Evolutionary conservation across 2,797 vertebrate genomes (phyloP).

Genomic region (Danio kyathit): DNA sequence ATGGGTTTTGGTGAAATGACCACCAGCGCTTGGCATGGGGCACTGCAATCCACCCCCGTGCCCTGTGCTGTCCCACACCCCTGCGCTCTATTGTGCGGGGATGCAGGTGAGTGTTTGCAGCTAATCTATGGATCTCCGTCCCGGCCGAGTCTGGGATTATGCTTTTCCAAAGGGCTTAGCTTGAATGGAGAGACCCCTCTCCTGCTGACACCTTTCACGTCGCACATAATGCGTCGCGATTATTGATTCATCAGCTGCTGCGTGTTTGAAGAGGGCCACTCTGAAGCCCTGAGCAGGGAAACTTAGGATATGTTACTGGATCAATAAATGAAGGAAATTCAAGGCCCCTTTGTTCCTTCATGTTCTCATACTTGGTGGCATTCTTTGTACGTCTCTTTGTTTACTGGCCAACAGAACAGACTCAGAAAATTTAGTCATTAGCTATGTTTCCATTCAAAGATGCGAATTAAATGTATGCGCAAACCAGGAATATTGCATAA

Average conservation of each 20-base stretch:
- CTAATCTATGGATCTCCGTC: constrained; percentile 26
- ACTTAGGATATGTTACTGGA: constrained; percentile 36
- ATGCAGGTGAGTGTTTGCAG: constrained; percentile 32
- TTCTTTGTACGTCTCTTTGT: background rate
- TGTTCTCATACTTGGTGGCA: background rate
- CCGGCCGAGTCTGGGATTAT: constrained; percentile 32
- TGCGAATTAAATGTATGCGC: too few relatives aligned
- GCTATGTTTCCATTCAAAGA: too few relatives aligned
- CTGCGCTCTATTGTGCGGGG: constrained; percentile 13
- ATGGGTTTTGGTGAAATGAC: constrained; percentile 84
- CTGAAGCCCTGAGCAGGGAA: constrained; percentile 25
- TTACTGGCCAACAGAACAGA: background rate
- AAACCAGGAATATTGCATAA: too few relatives aligned
- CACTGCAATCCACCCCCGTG: constrained; percentile 48
- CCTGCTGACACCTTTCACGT: constrained; percentile 72
- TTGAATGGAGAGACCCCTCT: constrained; percentile 58
- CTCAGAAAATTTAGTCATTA: background rate
- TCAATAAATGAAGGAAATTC: background rate
- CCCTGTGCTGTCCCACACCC: constrained; percentile 37
- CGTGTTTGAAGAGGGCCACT: constrained; percentile 66
- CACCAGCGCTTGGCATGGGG: constrained; percentile 64
- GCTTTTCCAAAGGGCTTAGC: constrained; percentile 49
- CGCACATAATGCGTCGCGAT: constrained; percentile 77
- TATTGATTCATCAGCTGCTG: constrained; percentile 80
- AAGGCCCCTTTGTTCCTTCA: constrained; percentile 1